A percentile compares a stretch with the other conserved stretches of the same genome.
These are phyloP conservation scores for Amorpha juglandis DNA, from an alignment of 2,888 invertebrate species.

Conservation along the genomic window DNA sequence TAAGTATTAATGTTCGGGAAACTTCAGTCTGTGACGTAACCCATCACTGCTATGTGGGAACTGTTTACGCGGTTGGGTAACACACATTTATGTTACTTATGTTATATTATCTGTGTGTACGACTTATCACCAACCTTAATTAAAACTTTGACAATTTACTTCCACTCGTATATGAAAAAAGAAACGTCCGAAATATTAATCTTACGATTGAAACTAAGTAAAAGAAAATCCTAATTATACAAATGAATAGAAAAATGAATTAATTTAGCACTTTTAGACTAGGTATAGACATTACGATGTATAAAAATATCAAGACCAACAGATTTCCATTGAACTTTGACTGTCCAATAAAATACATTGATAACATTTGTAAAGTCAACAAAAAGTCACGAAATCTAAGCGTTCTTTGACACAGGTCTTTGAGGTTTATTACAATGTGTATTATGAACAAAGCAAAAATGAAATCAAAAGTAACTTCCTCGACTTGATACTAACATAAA, in stretches of 20 bases:
- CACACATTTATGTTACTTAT: background rate
- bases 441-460: too few species aligned
- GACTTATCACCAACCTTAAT: constrained; percentile 11
- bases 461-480: too few species aligned
- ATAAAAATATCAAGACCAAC: constrained; percentile 14
- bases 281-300: background rate
- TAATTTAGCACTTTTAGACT: background rate
- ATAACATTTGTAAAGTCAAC: constrained; percentile 46
- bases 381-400: constrained; percentile 39
- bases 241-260: background rate
- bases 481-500: too few species aligned
- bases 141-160: constrained; percentile 5
- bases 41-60: constrained; percentile 19
- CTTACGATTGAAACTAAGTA: background rate
- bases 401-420: constrained; percentile 23
- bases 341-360: constrained; percentile 44
- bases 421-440: constrained; percentile 14
- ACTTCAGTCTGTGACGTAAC: constrained; percentile 17
- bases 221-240: background rate
- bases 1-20: constrained; percentile 29
- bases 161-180: background rate
- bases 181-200: background rate
- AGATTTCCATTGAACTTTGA: constrained; percentile 53
- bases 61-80: constrained; percentile 25
- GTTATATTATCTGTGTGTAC: constrained; percentile 9